A percentile compares a stretch with the other conserved stretches of the same genome.
phyloP scores from a whole-genome alignment of 2,113 vertebrate genomes.

The Dipodomys stephensi region DNA sequence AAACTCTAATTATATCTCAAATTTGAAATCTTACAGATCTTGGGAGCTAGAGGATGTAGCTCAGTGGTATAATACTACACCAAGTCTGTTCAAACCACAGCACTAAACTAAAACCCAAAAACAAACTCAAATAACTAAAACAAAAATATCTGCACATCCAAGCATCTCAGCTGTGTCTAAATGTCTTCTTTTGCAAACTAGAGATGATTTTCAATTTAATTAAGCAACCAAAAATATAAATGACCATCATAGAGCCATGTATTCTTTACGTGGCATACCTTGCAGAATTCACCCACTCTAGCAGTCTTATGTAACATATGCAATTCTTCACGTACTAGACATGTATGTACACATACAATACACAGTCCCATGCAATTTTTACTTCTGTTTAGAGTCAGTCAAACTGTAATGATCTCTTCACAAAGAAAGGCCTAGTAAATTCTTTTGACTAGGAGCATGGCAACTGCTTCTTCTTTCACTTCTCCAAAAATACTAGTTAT shows the following conservation, averaged over 20 bases:
- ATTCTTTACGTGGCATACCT: background rate
- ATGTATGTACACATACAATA: background rate
- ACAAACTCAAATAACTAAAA: background rate
- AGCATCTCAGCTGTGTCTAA: background rate
- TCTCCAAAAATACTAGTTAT: conserved; percentile 25
- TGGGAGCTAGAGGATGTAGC: too few relatives aligned
- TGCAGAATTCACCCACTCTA: background rate
- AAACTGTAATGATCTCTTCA: conserved; percentile 17
- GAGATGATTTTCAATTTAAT: conserved; percentile 21
- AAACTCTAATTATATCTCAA: background rate
- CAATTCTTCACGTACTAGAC: background rate
- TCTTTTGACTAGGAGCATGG: background rate
- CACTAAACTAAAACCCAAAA: background rate
- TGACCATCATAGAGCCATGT: background rate
- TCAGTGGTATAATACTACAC: background rate
- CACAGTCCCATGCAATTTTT: background rate
- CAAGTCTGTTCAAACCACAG: background rate
- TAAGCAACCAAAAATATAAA: background rate
- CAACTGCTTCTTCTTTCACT: conserved; percentile 60
- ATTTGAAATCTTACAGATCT: background rate
- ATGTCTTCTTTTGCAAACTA: background rate
- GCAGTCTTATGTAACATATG: background rate
- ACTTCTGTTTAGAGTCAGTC: background rate
- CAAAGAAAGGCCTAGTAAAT: conserved; percentile 47
- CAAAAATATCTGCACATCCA: background rate